phyloP scores from a whole-genome alignment of 1,140 invertebrate species.

The Zaprionus camerounensis region DNA sequence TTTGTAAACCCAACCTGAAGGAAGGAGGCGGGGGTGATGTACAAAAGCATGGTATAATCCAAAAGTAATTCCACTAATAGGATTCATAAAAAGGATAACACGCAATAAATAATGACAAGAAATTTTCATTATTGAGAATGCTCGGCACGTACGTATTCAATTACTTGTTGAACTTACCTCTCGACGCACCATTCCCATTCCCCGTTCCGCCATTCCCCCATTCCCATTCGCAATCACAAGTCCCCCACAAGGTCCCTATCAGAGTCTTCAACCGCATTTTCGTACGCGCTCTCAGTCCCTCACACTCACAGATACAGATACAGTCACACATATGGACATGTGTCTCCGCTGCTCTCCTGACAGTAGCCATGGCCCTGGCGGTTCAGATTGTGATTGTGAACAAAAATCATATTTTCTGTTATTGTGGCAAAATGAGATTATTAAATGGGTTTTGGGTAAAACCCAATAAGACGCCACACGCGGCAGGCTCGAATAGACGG shows the following conservation, averaged over 20 bases:
- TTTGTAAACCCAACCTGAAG: not conserved
- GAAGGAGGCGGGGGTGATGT: not conserved
- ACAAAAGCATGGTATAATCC: slow-evolving; percentile 31
- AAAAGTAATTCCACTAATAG: slow-evolving; percentile 82
- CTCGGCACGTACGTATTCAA: slow-evolving; percentile 77
- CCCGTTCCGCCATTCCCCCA: not conserved
- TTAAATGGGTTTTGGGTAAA: slow-evolving; percentile 82
- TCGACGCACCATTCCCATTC: slow-evolving; percentile 33
- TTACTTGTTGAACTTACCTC: slow-evolving; percentile 76
- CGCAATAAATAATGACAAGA: slow-evolving; percentile 75
- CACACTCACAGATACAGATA: not conserved
- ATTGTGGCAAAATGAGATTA: slow-evolving; percentile 84
- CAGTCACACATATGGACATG: slow-evolving; percentile 7
- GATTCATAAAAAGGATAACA: slow-evolving; percentile 82
- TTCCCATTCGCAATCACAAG: slow-evolving; percentile 15
- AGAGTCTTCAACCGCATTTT: not conserved
- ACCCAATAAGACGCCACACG: slow-evolving; percentile 68
- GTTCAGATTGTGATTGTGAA: slow-evolving; percentile 58
- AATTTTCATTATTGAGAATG: slow-evolving; percentile 70
- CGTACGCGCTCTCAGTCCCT: slow-evolving; percentile 3
- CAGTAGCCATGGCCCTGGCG: slow-evolving; percentile 43
- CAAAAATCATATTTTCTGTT: slow-evolving; percentile 83
- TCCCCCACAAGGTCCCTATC: slow-evolving; percentile 7
- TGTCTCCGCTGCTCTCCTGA: slow-evolving; percentile 14
- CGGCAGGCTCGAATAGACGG: slow-evolving; percentile 51